Evolutionary conservation across 2,113 vertebrate genomes (phyloP), one percentile per base, ranked within the genome.

Genomic region (Spheniscus mendiculus): DNA sequence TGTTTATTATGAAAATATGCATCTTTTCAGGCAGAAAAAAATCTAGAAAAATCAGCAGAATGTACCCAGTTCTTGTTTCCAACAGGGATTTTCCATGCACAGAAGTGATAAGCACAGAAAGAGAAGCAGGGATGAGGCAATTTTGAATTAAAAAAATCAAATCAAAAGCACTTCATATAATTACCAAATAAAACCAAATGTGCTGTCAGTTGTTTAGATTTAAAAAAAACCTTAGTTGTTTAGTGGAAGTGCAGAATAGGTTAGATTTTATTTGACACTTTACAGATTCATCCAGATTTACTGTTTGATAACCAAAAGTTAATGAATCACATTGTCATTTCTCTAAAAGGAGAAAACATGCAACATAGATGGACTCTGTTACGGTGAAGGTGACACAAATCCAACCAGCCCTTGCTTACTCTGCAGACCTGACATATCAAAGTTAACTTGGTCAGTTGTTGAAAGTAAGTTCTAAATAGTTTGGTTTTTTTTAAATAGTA

Each of bases 321-420:
- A 89, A 91, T 53, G 3, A 78, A 72, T 94, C 30, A 21, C 32
- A 19, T 82, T 93, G 36, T 91, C 44, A 8, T 93, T 82, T 96
- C 15, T 63, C 19, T 92, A 18, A 96, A 99, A 99, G 99, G 99
- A 99, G 96, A 99, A 99, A 96, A 98, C 98, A 9, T 99, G 99
- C 97, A 98, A 97, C 95, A 99, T 99, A 38, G 98, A 99, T 90
- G 98, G 98, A 16, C 47, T 98, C 71, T 99, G 99, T 97, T 99
- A 99, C 29, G 94, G 78, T 49, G 99, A 99, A 89, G 98, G 98
- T 7, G 98, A 98, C 79, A 95, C 86, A 95, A 98, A 98, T 95
- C 98, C 98, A 91, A 97, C 87, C 93, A 99, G 97, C 82, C 97
- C 98, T 50, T 99, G 99, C 92, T 97, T 99, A 93, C 90, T 98